Base-by-base conservation (phyloP, 2,797 vertebrate species). In the Danio choprae region DNA sequence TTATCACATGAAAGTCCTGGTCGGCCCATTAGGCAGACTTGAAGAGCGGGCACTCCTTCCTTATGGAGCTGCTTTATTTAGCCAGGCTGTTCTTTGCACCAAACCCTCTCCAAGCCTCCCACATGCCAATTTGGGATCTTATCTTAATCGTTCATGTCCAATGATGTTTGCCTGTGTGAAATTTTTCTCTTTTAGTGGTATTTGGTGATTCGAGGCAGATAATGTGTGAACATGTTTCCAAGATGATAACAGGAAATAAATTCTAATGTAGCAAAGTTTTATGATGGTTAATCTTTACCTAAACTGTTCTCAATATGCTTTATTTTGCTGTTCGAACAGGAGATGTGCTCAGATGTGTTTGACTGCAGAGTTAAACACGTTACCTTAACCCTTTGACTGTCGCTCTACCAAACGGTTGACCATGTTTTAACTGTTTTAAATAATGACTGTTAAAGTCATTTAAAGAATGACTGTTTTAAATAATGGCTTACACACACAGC, bases 1-100 rank as follows among this genome's bases (percentile, higher is more conserved):
- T 88, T 91, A 90, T 93, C 90, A 89, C 89, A 93, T 93, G 89
- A 92, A 93, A 93, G 91, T 90, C 71, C 71, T n/a, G 77, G 84
- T 60, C 67, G 65, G 53, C 86, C 91, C 90, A 90, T 90, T 89
- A 89, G 88, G 81, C 81, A 69, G 83, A 82, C 77, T 87, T 86
- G 50, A 86, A 87, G 89, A 90, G 89, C 86, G 90, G 88, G 79
- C 87, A 88, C 90, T 90, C 88, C 85, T 90, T 81, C 79, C 60
- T 86, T 70, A 92, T 87, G 87, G 88, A 85, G 82, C 84, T 74
- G 78, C 80, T 80, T 85, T 81, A 76, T 83, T 73, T 84, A 80
- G 78, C 81, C 41, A 12, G 75, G 67, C 77, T 79, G 60, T 74
- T 83, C 58, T 70, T 72, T 65, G 38, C 18, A 40, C 78, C 79